Evolutionary conservation across 2,797 vertebrate genomes (phyloP), one percentile per base, ranked within the genome.

Genomic region (Manis javanica): DNA sequence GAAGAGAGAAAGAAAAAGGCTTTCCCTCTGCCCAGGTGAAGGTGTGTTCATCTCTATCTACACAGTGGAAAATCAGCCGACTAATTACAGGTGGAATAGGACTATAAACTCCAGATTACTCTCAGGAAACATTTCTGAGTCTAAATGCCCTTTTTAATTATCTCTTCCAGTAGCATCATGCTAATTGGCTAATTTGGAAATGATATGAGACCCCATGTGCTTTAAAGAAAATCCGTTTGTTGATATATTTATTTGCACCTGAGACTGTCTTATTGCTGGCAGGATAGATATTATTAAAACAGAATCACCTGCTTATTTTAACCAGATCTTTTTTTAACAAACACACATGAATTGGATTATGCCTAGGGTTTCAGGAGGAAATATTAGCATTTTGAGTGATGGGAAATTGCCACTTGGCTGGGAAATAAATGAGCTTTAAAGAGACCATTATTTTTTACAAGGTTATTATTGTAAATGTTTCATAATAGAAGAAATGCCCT

Each of bases 221-320:
- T 96, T 95, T 96, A 97, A 97, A 96, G 94, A 92, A 97, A 98
- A 96, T 96, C 97, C 96, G 95, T 97, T 95, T 97, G 97, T 96
- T 96, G 95, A 96, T 95, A 88, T 94, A 96, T 95, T 96, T 96
- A 94, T 96, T 97, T 95, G 85, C 96, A 97, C 91, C 92, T 78
- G 85, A 97, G 97, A 90, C 75, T 78, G 2, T 18, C 84, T 97
- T 95, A 66, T 97, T 97, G 92, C 42, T 81, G 53, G 72, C 83
- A 66, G 64, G 53, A 96, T 68, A 81, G 79, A 55, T 81, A 95
- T 84, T 89, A 97, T 90, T 77, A 96, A 97, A 96, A 95, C 34
- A 96, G 10, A 68, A 97, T 94, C 31, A 96, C 42, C 77, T 89
- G 81, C 92, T 97, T 94, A 95, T 87, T 96, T 96, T 93, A 63